phyloP scores from a whole-genome alignment of 2,888 invertebrate genomes.

The Aspidiotus rigidus region DNA sequence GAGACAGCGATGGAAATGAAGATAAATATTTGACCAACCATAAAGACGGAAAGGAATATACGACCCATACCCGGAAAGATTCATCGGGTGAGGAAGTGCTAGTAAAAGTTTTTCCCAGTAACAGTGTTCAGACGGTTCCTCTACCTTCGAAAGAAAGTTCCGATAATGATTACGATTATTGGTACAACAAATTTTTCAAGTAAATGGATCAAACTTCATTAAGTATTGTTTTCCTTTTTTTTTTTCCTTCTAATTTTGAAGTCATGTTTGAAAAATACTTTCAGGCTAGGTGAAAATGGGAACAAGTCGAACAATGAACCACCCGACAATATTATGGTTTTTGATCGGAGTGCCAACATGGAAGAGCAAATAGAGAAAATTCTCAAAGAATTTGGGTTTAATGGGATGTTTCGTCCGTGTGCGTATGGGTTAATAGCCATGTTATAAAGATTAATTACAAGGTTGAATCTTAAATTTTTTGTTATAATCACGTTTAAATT shows the following conservation, averaged over 20 bases:
- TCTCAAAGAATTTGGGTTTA: not conserved
- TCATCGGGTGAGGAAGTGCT: constrained; percentile 1
- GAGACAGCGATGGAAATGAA: constrained; percentile 16
- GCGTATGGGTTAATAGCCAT: not conserved
- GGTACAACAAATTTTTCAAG: constrained; percentile 28
- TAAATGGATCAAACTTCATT: constrained; percentile 5
- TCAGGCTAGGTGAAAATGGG: not conserved
- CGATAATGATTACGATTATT: constrained; percentile 19
- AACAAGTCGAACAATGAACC: too few relatives aligned
- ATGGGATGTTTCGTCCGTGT: not conserved
- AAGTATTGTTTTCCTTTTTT: not conserved
- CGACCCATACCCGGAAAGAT: constrained; percentile 11
- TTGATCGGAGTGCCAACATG: not conserved
- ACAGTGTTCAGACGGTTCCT: not conserved
- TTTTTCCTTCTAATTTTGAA: not conserved
- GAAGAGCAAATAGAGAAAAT: constrained; percentile 5
- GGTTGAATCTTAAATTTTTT: too few relatives aligned
- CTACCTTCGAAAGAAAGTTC: not conserved
- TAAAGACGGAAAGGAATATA: constrained; percentile 9
- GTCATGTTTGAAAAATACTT: not conserved
- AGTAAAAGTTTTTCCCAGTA: constrained; percentile 3
- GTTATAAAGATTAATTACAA: too few relatives aligned
- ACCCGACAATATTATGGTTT: too few relatives aligned
- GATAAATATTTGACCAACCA: constrained; percentile 13
- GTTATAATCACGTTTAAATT: too few relatives aligned